These are phyloP conservation scores for Triplophysa dalaica DNA, from an alignment of 2,113 vertebrate species.

Conservation along the genomic window DNA sequence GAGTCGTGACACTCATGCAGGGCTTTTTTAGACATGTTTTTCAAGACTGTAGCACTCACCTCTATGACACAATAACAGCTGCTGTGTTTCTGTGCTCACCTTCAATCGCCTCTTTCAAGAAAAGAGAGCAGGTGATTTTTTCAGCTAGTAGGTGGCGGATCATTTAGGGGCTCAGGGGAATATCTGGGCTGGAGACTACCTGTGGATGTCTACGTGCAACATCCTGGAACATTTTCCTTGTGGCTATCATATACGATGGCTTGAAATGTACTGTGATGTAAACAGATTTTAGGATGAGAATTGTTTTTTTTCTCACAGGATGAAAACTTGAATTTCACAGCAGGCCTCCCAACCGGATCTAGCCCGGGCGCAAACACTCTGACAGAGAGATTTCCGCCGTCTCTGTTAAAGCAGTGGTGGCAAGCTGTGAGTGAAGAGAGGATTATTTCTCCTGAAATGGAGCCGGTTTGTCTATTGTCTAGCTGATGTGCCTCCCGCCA, in stretches of 20 bases:
- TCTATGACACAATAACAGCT: not conserved
- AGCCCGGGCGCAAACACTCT: constrained; percentile 12
- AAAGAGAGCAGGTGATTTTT: not conserved
- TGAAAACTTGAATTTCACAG: constrained; percentile 14
- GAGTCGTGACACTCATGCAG: not conserved
- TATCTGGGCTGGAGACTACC: not conserved
- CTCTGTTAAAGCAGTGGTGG: not conserved
- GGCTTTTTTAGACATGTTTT: constrained; percentile 20
- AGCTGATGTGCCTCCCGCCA: constrained; percentile 33
- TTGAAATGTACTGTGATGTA: not conserved
- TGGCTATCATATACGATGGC: not conserved
- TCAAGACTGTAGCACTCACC: not conserved
- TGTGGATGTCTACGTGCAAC: not conserved
- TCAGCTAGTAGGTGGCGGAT: not conserved
- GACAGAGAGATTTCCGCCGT: not conserved
- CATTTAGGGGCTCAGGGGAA: not conserved
- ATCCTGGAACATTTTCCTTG: not conserved
- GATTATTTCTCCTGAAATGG: constrained; percentile 39
- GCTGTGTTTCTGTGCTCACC: constrained; percentile 2
- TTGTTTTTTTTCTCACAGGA: not conserved
- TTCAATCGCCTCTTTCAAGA: constrained; percentile 4
- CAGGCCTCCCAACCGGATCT: not conserved
- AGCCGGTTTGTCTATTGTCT: constrained; percentile 44
- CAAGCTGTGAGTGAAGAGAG: constrained; percentile 21
- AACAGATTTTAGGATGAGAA: not conserved